Base-by-base conservation (phyloP, 2,113 vertebrate species). In the Pluvialis apricaria region DNA sequence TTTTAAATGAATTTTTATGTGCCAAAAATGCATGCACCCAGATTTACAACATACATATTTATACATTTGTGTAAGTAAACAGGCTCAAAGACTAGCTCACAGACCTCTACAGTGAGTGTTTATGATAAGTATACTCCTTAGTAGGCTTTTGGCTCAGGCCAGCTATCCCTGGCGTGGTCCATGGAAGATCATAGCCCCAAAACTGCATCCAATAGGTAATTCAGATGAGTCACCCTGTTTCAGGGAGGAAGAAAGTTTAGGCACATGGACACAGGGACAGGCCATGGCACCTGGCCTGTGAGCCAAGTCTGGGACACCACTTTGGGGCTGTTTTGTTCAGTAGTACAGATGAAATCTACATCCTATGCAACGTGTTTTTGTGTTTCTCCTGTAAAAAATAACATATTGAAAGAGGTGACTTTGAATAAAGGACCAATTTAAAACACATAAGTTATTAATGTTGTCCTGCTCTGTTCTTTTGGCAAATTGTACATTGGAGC, bases 281-380 rank as follows among this genome's bases (percentile, higher is more conserved):
- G 25, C 15, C 2, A 2, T 15, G 36, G 18, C 47, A 49, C 8
- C 47, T 64, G 31, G 8, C n/a, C 32, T 2, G 0, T 24, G 16
- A 54, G 16, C 25, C 14, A 20, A n/a, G 52, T 24, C 38, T 68
- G 52, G 18, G 12, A 6, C 28, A 87, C 6, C 44, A 77, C n/a
- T 38, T 3, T 55, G 24, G 7, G 49, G 49, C 49, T 51, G 49
- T 12, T 51, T 51, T 51, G 22, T 51, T 51, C 7, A 24, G 22
- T 51, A 51, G 49, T 9, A 25, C 49, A 51, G 49, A 51, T 51
- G 24, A 51, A 51, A 51, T 25, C 49, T 51, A 51, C 22, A 24
- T 51, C 49, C 22, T 25, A 25, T 24, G 22, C 49, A 24, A 51
- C 13, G 22, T 25, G 11, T 3, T 51, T 51, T 24, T 25, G 49